Conservation (phyloP, 1,140 invertebrate genomes). For the Cotesia glomerata region DNA sequence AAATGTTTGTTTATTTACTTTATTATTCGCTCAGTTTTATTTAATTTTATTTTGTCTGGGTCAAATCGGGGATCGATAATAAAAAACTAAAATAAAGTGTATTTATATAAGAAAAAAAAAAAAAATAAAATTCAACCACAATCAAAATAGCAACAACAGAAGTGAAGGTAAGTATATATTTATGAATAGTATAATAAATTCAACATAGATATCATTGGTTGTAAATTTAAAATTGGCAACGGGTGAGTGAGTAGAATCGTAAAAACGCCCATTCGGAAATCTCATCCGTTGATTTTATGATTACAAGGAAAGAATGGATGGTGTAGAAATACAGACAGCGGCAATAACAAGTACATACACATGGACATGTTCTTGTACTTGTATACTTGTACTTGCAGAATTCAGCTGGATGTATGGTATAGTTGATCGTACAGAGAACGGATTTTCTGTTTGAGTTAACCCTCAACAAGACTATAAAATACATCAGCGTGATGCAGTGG, state of each 20-base stretch:
- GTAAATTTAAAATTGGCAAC: constrained; percentile 3
- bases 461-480: constrained; percentile 7
- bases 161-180: not conserved
- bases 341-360: not conserved
- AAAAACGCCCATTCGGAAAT: not conserved
- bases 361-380: not conserved
- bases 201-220: not conserved
- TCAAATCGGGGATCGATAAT: too few relatives aligned
- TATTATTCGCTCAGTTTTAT: too few relatives aligned
- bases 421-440: too few relatives aligned
- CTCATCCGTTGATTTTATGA: constrained; percentile 6
- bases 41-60: too few relatives aligned
- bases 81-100: too few relatives aligned
- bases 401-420: too few relatives aligned
- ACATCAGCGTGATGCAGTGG: not conserved
- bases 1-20: too few relatives aligned
- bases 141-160: too few relatives aligned
- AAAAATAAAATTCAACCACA: too few relatives aligned
- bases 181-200: not conserved
- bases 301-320: constrained; percentile 2
- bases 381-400: too few relatives aligned
- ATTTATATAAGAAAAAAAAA: too few relatives aligned
- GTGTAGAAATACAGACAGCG: not conserved
- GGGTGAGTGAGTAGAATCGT: not conserved
- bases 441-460: too few relatives aligned